Conservation (phyloP, 2,113 vertebrate genomes). For the Kryptolebias marmoratus region DNA sequence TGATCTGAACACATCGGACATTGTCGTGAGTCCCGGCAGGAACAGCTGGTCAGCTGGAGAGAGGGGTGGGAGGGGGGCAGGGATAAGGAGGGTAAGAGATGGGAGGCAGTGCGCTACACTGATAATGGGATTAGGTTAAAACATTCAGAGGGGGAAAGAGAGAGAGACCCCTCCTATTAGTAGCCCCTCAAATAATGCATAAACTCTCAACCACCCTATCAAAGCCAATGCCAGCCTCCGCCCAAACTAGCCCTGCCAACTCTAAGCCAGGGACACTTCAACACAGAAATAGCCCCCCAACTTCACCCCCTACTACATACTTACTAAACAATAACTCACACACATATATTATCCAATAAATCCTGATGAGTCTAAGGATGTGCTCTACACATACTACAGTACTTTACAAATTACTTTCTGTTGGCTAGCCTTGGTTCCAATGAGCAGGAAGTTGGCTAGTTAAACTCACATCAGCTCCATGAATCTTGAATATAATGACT, state of each 20-base stretch:
- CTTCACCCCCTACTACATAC: not conserved
- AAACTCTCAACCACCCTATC: slow-evolving; percentile 63
- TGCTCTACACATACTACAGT: not conserved
- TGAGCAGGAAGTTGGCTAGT: slow-evolving; percentile 75
- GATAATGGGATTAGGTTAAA: slow-evolving; percentile 90
- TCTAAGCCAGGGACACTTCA: slow-evolving; percentile 28
- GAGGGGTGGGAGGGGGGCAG: slow-evolving; percentile 78
- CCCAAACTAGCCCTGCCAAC: slow-evolving; percentile 41
- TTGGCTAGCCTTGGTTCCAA: slow-evolving; percentile 30
- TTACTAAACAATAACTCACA: not conserved
- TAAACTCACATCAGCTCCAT: slow-evolving; percentile 50
- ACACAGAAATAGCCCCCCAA: slow-evolving; percentile 12
- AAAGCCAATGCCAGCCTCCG: slow-evolving; percentile 56
- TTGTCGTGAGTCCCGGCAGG: slow-evolving; percentile 91
- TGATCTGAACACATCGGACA: slow-evolving; percentile 93
- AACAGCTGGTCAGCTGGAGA: slow-evolving; percentile 98
- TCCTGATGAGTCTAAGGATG: not conserved
- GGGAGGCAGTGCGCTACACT: slow-evolving; percentile 84
- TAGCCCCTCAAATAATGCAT: slow-evolving; percentile 59
- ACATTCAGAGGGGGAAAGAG: slow-evolving; percentile 77
- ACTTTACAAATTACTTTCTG: slow-evolving; percentile 7
- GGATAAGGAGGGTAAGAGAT: slow-evolving; percentile 79
- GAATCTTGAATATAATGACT: slow-evolving; percentile 59
- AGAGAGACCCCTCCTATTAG: slow-evolving; percentile 61
- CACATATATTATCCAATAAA: slow-evolving; percentile 2